These are phyloP conservation scores for Heteronetta atricapilla DNA, from an alignment of 2,113 vertebrate species.

Conservation along the genomic window DNA sequence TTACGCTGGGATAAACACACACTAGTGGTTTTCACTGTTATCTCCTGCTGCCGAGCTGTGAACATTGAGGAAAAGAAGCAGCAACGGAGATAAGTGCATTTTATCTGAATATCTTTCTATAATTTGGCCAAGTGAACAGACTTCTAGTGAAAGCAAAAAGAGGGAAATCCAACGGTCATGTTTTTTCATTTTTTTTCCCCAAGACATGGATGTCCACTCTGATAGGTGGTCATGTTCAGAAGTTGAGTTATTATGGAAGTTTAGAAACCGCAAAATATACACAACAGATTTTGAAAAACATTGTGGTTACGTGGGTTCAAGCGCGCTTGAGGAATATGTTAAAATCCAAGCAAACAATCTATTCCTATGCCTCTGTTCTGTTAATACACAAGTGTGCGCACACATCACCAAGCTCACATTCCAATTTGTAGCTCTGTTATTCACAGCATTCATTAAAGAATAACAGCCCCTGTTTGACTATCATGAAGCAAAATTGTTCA, in stretches of 20 bases:
- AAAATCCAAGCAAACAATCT: conserved; percentile 48
- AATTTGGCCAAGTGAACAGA: not conserved
- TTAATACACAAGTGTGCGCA: not conserved
- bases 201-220: not conserved
- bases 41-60: conserved; percentile 37
- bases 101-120: not conserved
- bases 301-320: conserved; percentile 28
- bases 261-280: conserved; percentile 62
- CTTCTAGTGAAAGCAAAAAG: not conserved
- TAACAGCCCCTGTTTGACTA: conserved; percentile 49
- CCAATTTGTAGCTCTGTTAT: conserved; percentile 29
- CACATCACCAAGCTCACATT: not conserved
- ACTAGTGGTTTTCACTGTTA: conserved; percentile 9
- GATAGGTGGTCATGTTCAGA: not conserved
- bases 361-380: not conserved
- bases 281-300: conserved; percentile 25
- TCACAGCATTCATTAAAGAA: conserved; percentile 35
- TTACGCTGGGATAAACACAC: conserved; percentile 51
- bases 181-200: not conserved
- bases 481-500: conserved; percentile 21
- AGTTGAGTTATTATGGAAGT: conserved; percentile 22
- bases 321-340: not conserved
- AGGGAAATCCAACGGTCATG: not conserved
- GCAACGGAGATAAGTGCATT: conserved; percentile 21
- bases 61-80: not conserved